Percentiles rank a stretch among this genome's conserved stretches.
Evolutionary conservation across 2,113 vertebrate species (phyloP).

Genomic region (Phaetusa simplex): DNA sequence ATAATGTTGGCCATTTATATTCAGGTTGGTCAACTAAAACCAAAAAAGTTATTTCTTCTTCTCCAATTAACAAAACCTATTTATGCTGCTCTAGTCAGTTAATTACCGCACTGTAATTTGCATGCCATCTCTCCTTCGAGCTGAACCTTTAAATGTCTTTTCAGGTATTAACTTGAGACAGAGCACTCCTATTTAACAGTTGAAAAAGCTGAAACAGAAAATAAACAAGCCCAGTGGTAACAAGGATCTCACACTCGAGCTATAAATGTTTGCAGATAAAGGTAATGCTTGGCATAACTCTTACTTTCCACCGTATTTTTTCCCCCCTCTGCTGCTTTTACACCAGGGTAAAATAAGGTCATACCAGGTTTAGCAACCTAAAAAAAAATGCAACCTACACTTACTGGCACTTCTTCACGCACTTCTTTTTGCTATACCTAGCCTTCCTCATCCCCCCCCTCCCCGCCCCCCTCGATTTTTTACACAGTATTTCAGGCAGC

Average conservation of each 20-base stretch:
- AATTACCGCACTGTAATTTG: not conserved
- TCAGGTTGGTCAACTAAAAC: not conserved
- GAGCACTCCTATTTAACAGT: not conserved
- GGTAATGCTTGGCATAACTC: not conserved
- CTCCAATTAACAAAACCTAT: not conserved
- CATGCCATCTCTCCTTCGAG: not conserved
- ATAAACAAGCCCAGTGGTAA: not conserved
- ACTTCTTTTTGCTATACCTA: not conserved
- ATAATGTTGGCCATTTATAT: not conserved
- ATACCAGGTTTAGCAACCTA: not conserved
- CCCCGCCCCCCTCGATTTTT: not conserved
- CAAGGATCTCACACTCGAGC: not conserved
- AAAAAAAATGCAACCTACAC: not conserved
- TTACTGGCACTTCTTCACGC: not conserved
- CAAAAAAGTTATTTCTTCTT: not conserved
- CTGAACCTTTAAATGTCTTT: not conserved
- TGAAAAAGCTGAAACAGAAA: conserved; percentile 4
- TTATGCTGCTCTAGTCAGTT: not conserved
- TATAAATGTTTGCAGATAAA: not conserved
- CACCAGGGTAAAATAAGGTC: not conserved
- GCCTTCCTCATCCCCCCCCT: not conserved
- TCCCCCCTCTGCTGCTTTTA: not conserved
- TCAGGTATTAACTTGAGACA: not conserved
- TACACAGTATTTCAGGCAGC: not conserved
- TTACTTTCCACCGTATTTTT: not conserved